These are phyloP conservation scores for Stenchaetothrips biformis DNA, from an alignment of 2,888 invertebrate genomes.

Conservation along the genomic window DNA sequence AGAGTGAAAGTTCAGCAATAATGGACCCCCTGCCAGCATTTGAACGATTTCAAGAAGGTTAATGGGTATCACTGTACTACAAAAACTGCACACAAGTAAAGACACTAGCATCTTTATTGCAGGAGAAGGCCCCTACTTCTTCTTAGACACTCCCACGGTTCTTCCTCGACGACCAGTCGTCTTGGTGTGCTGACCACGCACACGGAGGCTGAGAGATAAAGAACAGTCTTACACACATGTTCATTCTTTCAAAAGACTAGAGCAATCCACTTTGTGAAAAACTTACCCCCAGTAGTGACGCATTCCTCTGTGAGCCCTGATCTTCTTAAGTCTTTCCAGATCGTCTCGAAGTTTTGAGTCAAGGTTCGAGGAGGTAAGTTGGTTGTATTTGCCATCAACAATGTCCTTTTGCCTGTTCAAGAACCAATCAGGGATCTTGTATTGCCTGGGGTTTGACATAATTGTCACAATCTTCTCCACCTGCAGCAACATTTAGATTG, in stretches of 20 bases:
- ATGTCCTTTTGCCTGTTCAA: slow-evolving; percentile 99
- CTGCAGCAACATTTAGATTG: slow-evolving; percentile 48
- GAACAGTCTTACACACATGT: background rate
- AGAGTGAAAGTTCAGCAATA: no score
- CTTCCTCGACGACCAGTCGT: slow-evolving; percentile 98
- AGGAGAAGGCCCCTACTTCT: slow-evolving; percentile 67
- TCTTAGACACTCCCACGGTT: slow-evolving; percentile 99
- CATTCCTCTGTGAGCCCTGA: slow-evolving; percentile 96
- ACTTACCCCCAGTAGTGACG: slow-evolving; percentile 95
- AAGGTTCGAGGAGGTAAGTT: slow-evolving; percentile 87
- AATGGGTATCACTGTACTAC: no score
- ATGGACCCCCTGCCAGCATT: no score
- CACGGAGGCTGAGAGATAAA: slow-evolving; percentile 64
- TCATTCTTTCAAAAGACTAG: no score
- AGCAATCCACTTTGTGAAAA: background rate
- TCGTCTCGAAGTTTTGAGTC: slow-evolving; percentile 99
- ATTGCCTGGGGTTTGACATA: slow-evolving; percentile 95
- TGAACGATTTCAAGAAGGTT: no score
- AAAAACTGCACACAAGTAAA: no score
- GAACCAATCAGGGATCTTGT: slow-evolving; percentile 99
- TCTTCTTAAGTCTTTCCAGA: slow-evolving; percentile 98
- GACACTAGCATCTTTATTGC: no score
- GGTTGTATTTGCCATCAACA: slow-evolving; percentile 96
- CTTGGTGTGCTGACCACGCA: slow-evolving; percentile 99
- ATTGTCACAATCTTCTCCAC: slow-evolving; percentile 98